Evolutionary conservation across 2,113 vertebrate genomes (phyloP).

Genomic region (Bungarus multicinctus): DNA sequence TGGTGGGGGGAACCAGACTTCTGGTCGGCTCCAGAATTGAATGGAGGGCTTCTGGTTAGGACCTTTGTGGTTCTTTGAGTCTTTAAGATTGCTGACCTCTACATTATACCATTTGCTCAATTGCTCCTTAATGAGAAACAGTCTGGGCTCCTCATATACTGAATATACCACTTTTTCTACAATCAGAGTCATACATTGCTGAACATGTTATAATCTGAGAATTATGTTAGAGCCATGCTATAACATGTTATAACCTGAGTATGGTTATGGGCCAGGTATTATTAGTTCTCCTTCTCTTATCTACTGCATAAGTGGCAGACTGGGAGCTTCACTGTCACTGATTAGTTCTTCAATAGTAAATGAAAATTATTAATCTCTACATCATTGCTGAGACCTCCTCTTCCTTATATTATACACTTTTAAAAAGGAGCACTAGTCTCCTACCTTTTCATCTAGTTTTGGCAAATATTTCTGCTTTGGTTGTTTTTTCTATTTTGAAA

Average conservation of each 20-base stretch:
- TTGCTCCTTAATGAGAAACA: not conserved
- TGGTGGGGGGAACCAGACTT: too few relatives aligned
- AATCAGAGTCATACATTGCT: not conserved
- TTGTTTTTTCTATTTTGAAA: not conserved
- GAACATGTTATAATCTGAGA: not conserved
- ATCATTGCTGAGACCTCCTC: not conserved
- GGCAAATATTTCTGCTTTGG: not conserved
- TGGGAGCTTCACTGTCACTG: not conserved
- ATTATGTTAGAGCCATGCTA: too few relatives aligned
- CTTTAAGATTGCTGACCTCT: not conserved
- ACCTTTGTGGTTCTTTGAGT: too few relatives aligned
- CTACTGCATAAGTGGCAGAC: not conserved
- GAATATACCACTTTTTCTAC: not conserved
- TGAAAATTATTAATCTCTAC: not conserved
- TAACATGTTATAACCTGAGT: not conserved
- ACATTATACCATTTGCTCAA: not conserved
- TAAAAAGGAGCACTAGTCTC: too few relatives aligned
- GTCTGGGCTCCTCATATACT: not conserved
- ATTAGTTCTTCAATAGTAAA: not conserved
- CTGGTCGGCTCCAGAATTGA: too few relatives aligned
- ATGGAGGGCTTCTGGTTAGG: too few relatives aligned
- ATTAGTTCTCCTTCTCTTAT: not conserved
- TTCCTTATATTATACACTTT: too few relatives aligned
- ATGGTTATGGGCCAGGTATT: not conserved
- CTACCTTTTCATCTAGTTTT: not conserved